phyloP scores from a whole-genome alignment of 2,113 vertebrate species.

The Dromaius novaehollandiae region DNA sequence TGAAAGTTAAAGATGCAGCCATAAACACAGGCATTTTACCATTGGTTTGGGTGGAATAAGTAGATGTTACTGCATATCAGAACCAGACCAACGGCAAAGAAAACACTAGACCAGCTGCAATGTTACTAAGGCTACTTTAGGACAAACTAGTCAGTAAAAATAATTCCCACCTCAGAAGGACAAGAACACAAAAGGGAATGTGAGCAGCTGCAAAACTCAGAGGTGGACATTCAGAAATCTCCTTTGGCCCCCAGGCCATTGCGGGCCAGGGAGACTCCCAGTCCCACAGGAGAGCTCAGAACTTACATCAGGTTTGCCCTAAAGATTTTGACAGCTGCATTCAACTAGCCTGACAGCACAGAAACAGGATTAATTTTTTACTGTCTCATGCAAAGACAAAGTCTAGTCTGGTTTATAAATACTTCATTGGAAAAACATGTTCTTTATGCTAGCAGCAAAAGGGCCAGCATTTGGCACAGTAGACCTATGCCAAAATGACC shows the following conservation, averaged over 20 bases:
- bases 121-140: not conserved
- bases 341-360: not conserved
- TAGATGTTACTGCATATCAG: not conserved
- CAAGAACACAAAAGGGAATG: not conserved
- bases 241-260: not conserved
- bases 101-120: not conserved
- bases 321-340: not conserved
- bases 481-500: not conserved
- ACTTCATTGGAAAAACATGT: not conserved
- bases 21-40: not conserved
- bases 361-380: slow-evolving; percentile 17
- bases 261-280: rapidly evolving
- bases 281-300: rapidly evolving
- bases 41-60: not conserved
- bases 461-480: rapidly evolving
- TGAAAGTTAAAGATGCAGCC: not conserved
- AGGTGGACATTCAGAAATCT: not conserved
- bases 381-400: not conserved
- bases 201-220: rapidly evolving
- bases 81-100: not conserved
- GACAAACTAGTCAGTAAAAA: not conserved
- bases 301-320: not conserved
- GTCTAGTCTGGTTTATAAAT: not conserved
- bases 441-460: not conserved
- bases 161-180: not conserved